A percentile compares a stretch with the other conserved stretches of the same genome.
phyloP scores from a whole-genome alignment of 2,797 vertebrate species.

The Pagetopsis macropterus region DNA sequence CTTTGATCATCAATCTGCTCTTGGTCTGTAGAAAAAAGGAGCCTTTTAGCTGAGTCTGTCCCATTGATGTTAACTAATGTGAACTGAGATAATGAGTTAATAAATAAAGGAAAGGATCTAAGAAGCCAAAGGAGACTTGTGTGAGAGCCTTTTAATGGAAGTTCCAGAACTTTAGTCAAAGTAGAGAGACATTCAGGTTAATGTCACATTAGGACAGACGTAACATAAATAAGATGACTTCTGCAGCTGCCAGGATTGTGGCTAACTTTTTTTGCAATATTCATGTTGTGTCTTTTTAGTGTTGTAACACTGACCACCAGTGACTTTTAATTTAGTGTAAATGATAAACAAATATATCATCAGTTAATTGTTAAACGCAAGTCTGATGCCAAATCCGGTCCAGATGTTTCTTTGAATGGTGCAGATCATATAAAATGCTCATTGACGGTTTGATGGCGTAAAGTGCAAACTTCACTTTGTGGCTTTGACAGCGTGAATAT shows the following conservation, averaged over 20 bases:
- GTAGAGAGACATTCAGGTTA: background rate
- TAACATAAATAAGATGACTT: background rate
- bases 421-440: slow-evolving; percentile 3
- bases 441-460: slow-evolving; percentile 1
- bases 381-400: slow-evolving; percentile 5
- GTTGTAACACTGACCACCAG: background rate
- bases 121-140: background rate
- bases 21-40: background rate
- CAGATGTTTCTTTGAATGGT: slow-evolving; percentile 31
- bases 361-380: background rate
- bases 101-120: background rate
- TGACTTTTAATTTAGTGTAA: background rate
- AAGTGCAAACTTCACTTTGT: slow-evolving; percentile 2
- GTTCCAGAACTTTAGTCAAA: background rate
- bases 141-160: background rate
- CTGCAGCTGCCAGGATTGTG: background rate
- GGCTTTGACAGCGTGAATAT: background rate
- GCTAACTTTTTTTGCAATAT: background rate
- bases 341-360: background rate
- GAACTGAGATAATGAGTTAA: background rate
- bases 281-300: background rate
- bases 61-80: slow-evolving; percentile 20
- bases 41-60: background rate
- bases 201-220: background rate
- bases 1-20: background rate